These are phyloP conservation scores for Agonopterix heracliana DNA, from an alignment of 2,888 invertebrate genomes.

Conservation along the genomic window DNA sequence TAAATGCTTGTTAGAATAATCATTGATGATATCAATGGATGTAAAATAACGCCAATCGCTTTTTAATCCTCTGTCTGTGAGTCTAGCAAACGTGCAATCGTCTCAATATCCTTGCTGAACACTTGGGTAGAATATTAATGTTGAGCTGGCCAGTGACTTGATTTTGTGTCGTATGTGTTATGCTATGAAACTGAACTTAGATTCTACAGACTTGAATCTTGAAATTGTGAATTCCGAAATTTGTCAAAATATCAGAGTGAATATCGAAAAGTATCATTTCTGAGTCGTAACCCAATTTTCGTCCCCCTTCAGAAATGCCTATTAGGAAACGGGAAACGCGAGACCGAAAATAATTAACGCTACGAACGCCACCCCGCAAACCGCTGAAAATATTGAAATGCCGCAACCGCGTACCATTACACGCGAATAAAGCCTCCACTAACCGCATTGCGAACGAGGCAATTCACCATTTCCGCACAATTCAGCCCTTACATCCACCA, in stretches of 20 bases:
- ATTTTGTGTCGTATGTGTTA: background rate
- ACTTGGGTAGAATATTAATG: slow-evolving; percentile 5
- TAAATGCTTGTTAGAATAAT: no score
- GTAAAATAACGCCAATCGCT: background rate
- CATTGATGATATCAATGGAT: no score
- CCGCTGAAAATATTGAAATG: slow-evolving; percentile 48
- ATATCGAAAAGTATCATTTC: no score
- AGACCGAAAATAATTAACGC: slow-evolving; percentile 29
- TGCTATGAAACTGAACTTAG: no score
- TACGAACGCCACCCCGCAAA: slow-evolving; percentile 23
- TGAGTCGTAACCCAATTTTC: background rate
- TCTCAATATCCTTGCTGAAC: background rate
- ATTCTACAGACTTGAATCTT: no score
- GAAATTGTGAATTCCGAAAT: no score
- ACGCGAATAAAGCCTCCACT: slow-evolving; percentile 44
- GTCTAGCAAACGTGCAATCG: background rate
- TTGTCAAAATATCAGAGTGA: no score
- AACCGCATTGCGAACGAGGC: slow-evolving; percentile 51
- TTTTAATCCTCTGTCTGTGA: background rate
- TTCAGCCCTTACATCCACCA: slow-evolving; percentile 30
- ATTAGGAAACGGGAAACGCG: slow-evolving; percentile 13
- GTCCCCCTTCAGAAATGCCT: background rate
- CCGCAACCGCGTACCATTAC: slow-evolving; percentile 44
- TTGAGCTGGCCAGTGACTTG: background rate
- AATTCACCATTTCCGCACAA: slow-evolving; percentile 47